Base-by-base conservation (phyloP, 2,797 vertebrate genomes). In the Helarctos malayanus region DNA sequence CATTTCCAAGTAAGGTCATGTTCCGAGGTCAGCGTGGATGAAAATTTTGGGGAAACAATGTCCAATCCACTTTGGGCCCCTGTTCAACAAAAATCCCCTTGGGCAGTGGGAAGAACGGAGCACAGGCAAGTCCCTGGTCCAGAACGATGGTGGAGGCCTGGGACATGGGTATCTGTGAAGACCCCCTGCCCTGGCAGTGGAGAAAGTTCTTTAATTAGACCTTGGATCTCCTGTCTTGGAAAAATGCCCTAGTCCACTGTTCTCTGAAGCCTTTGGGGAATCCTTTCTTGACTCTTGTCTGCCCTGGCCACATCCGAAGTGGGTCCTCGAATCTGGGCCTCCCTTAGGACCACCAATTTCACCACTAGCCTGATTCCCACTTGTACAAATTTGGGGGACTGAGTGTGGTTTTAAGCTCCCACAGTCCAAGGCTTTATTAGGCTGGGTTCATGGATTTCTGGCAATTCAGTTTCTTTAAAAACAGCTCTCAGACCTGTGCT, bases 81-180 rank as follows among this genome's bases (percentile, higher is more conserved):
- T 80, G 52, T 29, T 7, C 18, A 81, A 23, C 16, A 81, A 87
- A 82, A 32, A 14, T 35, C 10, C 16, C 27, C n/a, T 23, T n/a
- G 45, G 10, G 21, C 16, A 16, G 8, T 27, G 23, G 10, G 27
- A 45, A 35, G 15, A 87, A 45, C 0, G 0, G 14, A 29, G 23
- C 11, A 2, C 3, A 1, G 0, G 2, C 19, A 27, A 41, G 57
- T 32, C 63, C 82, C 15, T 49, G 27, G 25, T 41, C 49, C 0
- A 0, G 12, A 21, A 56, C 0, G 5, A 45, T 25, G 76, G 7
- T 41, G 18, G 29, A 14, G 3, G 3, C 12, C 32, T 18, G 7
- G 14, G 16, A 9, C 21, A 0, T 3, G 4, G 52, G 56, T 45
- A 1, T 27, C 15, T 29, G 35, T 32, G 59, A 68, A 38, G 59